These are phyloP conservation scores for Henicopernis longicauda DNA, from an alignment of 2,113 vertebrate species.

Conservation along the genomic window DNA sequence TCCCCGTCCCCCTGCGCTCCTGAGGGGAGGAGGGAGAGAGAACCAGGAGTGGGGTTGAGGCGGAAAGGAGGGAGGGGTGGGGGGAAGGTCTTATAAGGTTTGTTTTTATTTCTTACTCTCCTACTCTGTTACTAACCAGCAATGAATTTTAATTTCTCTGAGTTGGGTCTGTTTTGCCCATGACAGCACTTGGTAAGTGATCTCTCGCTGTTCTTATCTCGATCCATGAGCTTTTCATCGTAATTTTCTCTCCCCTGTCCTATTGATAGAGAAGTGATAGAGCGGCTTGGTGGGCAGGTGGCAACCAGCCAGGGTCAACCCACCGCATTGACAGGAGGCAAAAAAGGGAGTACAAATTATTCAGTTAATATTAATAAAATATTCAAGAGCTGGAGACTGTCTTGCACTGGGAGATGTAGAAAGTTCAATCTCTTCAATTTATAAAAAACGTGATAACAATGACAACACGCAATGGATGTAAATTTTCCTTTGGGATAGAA, in stretches of 20 bases:
- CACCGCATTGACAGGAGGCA: neutral
- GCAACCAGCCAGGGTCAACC: neutral
- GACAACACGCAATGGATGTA: neutral
- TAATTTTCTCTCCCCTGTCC: neutral
- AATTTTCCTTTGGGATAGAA: neutral
- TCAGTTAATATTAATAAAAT: neutral
- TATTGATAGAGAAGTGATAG: neutral
- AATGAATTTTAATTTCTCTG: neutral
- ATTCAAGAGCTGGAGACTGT: neutral
- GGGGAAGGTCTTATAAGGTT: neutral
- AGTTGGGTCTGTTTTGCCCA: neutral
- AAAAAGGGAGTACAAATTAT: neutral
- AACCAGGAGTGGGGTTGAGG: rapidly evolving
- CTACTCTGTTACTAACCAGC: neutral
- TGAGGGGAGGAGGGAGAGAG: neutral
- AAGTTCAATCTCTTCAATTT: neutral
- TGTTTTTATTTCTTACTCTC: neutral
- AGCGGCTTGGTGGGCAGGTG: neutral
- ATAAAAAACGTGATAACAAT: neutral
- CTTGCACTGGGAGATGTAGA: neutral
- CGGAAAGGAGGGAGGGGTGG: neutral
- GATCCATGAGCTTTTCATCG: rapidly evolving
- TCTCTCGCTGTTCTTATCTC: no score
- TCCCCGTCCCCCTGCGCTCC: rapidly evolving
- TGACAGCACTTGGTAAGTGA: neutral